These are phyloP conservation scores for Nesoenas mayeri DNA, from an alignment of 2,113 vertebrate genomes.

Conservation along the genomic window DNA sequence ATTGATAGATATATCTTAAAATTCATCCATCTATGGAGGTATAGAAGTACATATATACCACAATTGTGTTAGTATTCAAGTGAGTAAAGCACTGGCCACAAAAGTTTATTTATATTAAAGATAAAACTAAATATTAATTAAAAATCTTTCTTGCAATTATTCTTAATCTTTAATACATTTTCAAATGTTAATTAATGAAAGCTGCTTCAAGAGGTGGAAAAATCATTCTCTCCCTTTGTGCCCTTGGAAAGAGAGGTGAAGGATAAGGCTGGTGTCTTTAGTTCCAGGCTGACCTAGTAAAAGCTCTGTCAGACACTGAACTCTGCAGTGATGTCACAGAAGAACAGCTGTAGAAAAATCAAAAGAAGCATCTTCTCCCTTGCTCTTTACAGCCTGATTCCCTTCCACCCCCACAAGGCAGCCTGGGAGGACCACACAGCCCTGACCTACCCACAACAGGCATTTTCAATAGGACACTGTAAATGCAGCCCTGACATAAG, in stretches of 20 bases:
- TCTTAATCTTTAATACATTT: background rate
- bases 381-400: accelerated
- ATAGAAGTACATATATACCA: background rate
- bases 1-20: background rate
- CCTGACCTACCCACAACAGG: background rate
- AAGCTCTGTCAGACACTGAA: background rate
- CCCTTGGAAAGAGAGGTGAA: background rate
- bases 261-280: background rate
- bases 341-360: background rate
- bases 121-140: background rate
- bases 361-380: background rate
- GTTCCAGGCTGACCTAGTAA: background rate
- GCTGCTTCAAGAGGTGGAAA: background rate
- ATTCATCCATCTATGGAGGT: background rate
- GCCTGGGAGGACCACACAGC: background rate
- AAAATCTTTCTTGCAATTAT: background rate
- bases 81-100: background rate
- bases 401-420: background rate
- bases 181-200: background rate
- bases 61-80: background rate
- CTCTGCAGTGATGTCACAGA: background rate
- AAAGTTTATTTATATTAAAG: background rate
- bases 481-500: background rate
- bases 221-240: background rate
- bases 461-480: background rate